These are phyloP conservation scores for Shinisaurus crocodilurus DNA, from an alignment of 2,113 vertebrate species.

Conservation along the genomic window DNA sequence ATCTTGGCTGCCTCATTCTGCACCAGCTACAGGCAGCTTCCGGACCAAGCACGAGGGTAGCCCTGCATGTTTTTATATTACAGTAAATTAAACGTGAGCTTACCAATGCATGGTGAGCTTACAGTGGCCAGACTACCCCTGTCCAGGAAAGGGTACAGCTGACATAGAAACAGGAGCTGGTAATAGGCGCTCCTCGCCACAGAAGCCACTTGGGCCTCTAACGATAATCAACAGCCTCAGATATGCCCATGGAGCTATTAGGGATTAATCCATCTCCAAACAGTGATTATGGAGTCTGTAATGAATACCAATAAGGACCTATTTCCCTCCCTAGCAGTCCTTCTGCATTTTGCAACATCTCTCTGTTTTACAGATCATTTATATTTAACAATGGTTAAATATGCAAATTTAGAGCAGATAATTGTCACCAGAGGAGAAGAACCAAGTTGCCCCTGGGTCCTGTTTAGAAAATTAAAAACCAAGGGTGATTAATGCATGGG, in stretches of 20 bases:
- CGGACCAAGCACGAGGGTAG: too few relatives aligned
- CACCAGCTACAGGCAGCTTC: too few relatives aligned
- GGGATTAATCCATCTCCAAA: neutral
- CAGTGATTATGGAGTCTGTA: neutral
- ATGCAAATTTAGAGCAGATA: neutral
- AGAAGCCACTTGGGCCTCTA: too few relatives aligned
- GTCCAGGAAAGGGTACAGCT: too few relatives aligned
- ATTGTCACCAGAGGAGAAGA: neutral
- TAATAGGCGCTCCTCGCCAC: too few relatives aligned
- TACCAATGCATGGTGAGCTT: too few relatives aligned
- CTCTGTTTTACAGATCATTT: neutral
- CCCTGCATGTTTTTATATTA: too few relatives aligned
- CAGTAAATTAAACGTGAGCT: too few relatives aligned
- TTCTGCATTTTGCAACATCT: neutral
- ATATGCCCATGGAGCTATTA: neutral
- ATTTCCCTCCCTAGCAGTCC: accelerated
- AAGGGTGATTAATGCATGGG: neutral
- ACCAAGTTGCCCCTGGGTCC: neutral
- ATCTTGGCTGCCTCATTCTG: too few relatives aligned
- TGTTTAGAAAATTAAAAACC: neutral
- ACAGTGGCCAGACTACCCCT: too few relatives aligned
- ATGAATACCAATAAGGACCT: constrained; percentile 6
- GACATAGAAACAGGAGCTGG: too few relatives aligned
- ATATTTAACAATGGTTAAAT: neutral
- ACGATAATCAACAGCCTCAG: neutral